These are phyloP conservation scores for Paradisaea rubra DNA, from an alignment of 2,113 vertebrate genomes.

Conservation along the genomic window DNA sequence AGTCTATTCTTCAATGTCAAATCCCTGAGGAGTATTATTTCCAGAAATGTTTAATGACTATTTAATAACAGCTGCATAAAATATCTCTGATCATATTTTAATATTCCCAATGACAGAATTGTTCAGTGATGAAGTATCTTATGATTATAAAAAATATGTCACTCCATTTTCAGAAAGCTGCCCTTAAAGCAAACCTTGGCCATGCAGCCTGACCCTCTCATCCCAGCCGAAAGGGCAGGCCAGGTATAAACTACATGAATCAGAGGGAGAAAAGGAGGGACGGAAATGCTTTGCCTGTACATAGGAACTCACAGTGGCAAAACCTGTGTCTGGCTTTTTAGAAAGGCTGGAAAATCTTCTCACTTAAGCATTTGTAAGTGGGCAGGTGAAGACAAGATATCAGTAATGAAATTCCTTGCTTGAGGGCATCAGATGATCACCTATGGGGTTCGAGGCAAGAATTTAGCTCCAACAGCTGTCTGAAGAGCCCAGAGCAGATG, in stretches of 20 bases:
- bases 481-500: background rate
- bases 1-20: constrained; percentile 18
- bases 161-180: background rate
- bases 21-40: background rate
- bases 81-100: constrained; percentile 27
- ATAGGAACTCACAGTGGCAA: background rate
- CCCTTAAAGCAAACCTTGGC: background rate
- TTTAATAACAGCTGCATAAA: constrained; percentile 48
- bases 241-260: fast-evolving
- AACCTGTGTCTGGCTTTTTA: background rate
- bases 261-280: background rate
- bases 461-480: fast-evolving
- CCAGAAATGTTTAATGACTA: constrained; percentile 37
- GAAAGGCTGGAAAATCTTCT: background rate
- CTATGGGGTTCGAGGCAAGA: background rate
- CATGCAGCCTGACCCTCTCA: background rate
- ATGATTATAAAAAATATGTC: background rate
- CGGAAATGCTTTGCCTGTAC: background rate
- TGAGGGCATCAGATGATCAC: background rate
- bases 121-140: background rate
- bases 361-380: background rate
- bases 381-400: background rate
- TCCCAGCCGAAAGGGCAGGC: background rate
- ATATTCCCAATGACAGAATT: background rate
- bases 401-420: background rate